These are phyloP conservation scores for Papilio helenus DNA, from an alignment of 1,140 invertebrate species.

Conservation along the genomic window DNA sequence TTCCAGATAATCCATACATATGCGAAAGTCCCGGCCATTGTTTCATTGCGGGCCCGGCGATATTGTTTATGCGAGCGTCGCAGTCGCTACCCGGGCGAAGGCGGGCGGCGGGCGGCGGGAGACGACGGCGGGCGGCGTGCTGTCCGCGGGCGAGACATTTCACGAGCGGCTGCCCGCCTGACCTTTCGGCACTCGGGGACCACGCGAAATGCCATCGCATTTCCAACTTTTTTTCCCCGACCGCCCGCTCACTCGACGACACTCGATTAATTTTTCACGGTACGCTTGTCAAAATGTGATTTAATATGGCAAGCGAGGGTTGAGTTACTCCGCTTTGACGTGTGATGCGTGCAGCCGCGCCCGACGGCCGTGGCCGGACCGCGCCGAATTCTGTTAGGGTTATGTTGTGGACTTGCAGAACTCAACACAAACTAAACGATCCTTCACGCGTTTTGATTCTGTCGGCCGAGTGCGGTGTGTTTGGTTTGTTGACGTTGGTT, in stretches of 20 bases:
- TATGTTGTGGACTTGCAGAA: slow-evolving; percentile 41
- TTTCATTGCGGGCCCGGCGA: slow-evolving; percentile 43
- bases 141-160: slow-evolving; percentile 76
- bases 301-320: slow-evolving; percentile 77
- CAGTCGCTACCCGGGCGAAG: slow-evolving; percentile 52
- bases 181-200: slow-evolving; percentile 76
- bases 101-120: slow-evolving; percentile 53
- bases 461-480: slow-evolving; percentile 20
- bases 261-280: slow-evolving; percentile 83
- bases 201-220: slow-evolving; percentile 76
- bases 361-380: slow-evolving; percentile 42
- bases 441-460: slow-evolving; percentile 35
- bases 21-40: slow-evolving; percentile 26
- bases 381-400: slow-evolving; percentile 46
- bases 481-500: slow-evolving; percentile 28
- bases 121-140: slow-evolving; percentile 68
- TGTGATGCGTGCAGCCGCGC: slow-evolving; percentile 66
- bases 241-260: slow-evolving; percentile 72
- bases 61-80: slow-evolving; percentile 50
- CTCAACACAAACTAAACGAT: slow-evolving; percentile 24
- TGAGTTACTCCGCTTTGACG: slow-evolving; percentile 72
- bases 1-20: too few relatives aligned
- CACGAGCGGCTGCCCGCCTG: slow-evolving; percentile 75
- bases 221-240: slow-evolving; percentile 70
- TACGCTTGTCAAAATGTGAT: slow-evolving; percentile 83